phyloP scores from a whole-genome alignment of 1,140 invertebrate species.

The Musca domestica region DNA sequence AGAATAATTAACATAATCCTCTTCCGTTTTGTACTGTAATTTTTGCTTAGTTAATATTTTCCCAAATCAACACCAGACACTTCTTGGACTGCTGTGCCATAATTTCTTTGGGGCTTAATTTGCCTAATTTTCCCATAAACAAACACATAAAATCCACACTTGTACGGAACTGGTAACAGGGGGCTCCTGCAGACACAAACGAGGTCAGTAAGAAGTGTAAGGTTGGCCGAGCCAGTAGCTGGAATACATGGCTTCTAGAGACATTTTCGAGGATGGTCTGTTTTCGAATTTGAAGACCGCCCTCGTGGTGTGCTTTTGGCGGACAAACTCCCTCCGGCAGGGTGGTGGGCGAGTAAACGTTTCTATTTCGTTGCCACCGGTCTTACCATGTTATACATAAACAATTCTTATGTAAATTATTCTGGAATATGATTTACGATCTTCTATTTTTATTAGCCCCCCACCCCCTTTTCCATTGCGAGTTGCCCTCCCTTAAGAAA shows the following conservation, averaged over 20 bases:
- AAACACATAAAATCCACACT: constrained; percentile 54
- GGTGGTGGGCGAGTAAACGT: too few species aligned
- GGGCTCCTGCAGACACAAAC: background rate
- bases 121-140: constrained; percentile 53
- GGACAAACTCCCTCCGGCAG: too few species aligned
- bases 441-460: too few species aligned
- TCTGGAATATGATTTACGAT: too few species aligned
- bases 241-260: background rate
- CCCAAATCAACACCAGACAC: constrained; percentile 15
- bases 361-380: too few species aligned
- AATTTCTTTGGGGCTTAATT: constrained; percentile 31
- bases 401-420: too few species aligned
- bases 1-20: constrained; percentile 16
- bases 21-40: constrained; percentile 12
- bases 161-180: constrained; percentile 28
- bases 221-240: background rate
- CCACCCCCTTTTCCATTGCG: too few species aligned
- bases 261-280: too few species aligned
- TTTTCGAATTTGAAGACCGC: background rate
- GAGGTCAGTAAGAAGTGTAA: background rate
- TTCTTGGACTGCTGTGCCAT: background rate
- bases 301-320: background rate
- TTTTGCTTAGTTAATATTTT: constrained; percentile 10
- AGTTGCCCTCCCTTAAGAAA: too few species aligned
- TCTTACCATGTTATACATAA: too few species aligned